phyloP scores from a whole-genome alignment of 2,888 invertebrate species.

The Abrostola tripartita region DNA sequence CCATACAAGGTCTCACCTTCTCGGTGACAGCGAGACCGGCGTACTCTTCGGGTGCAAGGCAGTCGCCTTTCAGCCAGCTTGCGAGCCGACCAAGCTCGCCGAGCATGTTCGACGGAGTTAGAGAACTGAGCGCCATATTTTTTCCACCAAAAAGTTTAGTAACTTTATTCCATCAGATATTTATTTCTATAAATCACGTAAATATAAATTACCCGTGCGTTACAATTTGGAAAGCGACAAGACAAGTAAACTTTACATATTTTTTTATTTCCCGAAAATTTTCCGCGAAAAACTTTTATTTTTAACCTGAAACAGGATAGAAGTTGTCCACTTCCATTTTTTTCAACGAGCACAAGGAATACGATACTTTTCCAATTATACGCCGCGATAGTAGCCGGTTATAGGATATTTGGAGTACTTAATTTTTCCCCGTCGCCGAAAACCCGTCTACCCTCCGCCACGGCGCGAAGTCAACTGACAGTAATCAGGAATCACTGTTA shows the following conservation, averaged over 20 bases:
- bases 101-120: conserved; percentile 80
- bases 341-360: conserved; percentile 14
- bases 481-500: conserved; percentile 62
- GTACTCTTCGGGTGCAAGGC: conserved; percentile 78
- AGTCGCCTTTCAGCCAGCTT: conserved; percentile 83
- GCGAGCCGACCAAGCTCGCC: conserved; percentile 82
- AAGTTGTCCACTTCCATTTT: conserved; percentile 15
- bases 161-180: conserved; percentile 30
- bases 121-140: conserved; percentile 79
- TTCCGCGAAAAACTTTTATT: conserved; percentile 38
- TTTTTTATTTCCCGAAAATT: conserved; percentile 13
- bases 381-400: conserved; percentile 7
- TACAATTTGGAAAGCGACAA: conserved; percentile 20
- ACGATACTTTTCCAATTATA: conserved; percentile 43
- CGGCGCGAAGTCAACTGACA: conserved; percentile 69
- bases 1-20: conserved; percentile 71
- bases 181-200: neutral
- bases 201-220: neutral
- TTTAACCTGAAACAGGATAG: conserved; percentile 13
- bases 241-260: conserved; percentile 18
- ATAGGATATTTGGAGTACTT: conserved; percentile 11
- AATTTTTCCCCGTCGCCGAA: conserved; percentile 17
- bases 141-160: neutral
- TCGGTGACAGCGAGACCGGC: conserved; percentile 81
- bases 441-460: conserved; percentile 52